phyloP scores from a whole-genome alignment of 2,113 vertebrate genomes.

The Trogon surrucura region DNA sequence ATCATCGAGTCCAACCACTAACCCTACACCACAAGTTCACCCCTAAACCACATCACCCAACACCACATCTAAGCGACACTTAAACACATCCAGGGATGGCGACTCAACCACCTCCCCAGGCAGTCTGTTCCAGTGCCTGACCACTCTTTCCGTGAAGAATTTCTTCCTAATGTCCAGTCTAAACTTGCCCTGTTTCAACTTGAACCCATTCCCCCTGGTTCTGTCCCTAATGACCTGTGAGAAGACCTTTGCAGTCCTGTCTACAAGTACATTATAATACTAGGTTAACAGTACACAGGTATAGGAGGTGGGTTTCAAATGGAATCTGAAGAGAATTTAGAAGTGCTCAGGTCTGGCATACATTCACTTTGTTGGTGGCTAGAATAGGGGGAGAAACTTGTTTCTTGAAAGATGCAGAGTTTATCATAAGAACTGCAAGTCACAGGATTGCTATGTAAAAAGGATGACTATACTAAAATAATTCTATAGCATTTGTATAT shows the following conservation, averaged over 20 bases:
- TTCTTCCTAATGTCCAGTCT: no score
- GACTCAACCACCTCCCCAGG: no score
- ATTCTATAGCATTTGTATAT: background rate
- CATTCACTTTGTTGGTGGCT: background rate
- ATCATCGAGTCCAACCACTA: no score
- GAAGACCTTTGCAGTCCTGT: background rate
- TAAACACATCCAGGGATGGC: no score
- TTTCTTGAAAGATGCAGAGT: background rate
- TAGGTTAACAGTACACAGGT: background rate
- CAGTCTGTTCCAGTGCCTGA: no score
- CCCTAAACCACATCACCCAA: no score
- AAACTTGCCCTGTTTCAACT: no score
- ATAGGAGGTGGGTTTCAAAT: background rate
- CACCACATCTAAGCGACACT: no score
- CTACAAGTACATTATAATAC: background rate
- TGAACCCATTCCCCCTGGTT: no score
- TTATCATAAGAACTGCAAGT: background rate
- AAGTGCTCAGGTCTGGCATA: background rate
- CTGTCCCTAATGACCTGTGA: no score
- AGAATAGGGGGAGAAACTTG: background rate
- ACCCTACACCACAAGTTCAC: no score
- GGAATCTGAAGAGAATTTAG: background rate
- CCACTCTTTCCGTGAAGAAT: no score
- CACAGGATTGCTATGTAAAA: background rate
- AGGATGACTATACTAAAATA: background rate